Base-by-base conservation (phyloP, 2,888 invertebrate species). In the Ecliptopera silaceata region DNA sequence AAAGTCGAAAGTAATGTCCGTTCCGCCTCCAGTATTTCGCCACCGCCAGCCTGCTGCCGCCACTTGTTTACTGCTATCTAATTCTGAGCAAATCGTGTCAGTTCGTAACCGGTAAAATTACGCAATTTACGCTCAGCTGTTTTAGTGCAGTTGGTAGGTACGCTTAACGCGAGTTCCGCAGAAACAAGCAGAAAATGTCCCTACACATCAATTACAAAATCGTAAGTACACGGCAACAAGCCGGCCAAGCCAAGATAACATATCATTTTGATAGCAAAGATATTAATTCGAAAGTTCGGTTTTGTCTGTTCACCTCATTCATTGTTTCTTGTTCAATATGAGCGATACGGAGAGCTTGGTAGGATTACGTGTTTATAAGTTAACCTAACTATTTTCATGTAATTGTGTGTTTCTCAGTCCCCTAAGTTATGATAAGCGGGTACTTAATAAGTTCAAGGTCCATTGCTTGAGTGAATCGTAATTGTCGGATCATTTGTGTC, bases 271-370 rank as follows among this genome's bases (percentile, higher is more conserved):
- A 42, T 47, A 42, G n/a, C 41, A 29, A 32, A 31, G 34, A 29
- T 34, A 20, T 32, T 48, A 22, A 34, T 15, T 29, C 36, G 6
- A 31, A 39, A 46, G 29, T 45, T 31, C 36, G 41, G 39, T 45
- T 50, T 32, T 17, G 20, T 47, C 22, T n/a, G 29, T 48, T 32
- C 53, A 26, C 38, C 39, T 26, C 26, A 49, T 49, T 59, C 32
- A 36, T 48, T 45, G 15, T 31, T 51, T 51, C 47, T 57, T 59
- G 54, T 56, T 56, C 66, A 76, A 64, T 66, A 81, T 77, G 74
- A 72, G 68, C 59, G 72, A 70, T 58, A 53, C 65, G 6, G 68
- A 62, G 38, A 69, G 65, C 67, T 58, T 70, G 75, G 79, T 80
- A 69, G 77, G 66, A 8, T 44, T 47, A 3, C 36, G 36, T 41